Base-by-base conservation (phyloP, 2,797 vertebrate genomes). In the Novumbra hubbsi region DNA sequence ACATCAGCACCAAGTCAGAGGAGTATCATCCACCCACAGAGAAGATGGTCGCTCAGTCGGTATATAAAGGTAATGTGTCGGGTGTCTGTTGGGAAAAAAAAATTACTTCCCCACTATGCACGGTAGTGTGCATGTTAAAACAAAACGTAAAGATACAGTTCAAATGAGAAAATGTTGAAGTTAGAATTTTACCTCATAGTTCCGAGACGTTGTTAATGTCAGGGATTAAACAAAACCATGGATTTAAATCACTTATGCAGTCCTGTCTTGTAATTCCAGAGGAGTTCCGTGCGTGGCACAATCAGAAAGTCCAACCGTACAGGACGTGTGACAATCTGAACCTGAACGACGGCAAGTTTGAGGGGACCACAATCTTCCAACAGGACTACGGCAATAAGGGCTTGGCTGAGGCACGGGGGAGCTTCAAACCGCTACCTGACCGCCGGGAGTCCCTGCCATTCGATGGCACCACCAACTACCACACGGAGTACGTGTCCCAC, bases 401-500 rank as follows among this genome's bases (percentile, higher is more conserved):
- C 5, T 32, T 6, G 14, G n/a, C 12, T n/a, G 27, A 38, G 7
- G 30, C 27, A 1, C 67, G 63, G 17, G 30, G 55, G 4, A 72
- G 60, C 32, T 71, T 69, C 48, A 82, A 66, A 62, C 78, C 70
- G 11, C 19, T 52, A 9, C 15, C n/a, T 17, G 7, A 49, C 2
- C 16, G 4, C 1, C n/a, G 7, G 17, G n/a, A 76, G 32, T 14
- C 15, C 0, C 12, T 32, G 30, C 76, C 79, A 3, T 74, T 87
- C 11, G 79, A 86, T 14, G 66, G 65, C n/a, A 9, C 62, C 70
- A 87, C 86, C 38, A 88, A 69, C 86, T 89, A 90, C 80, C 81
- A 69, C 24, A 27, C 24, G 4, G 79, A 89, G 28, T 90, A 77
- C 1, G 1, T 84, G 24, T 0, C 4, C 38, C 82, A 85, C 67